Evolutionary conservation across 2,888 invertebrate genomes (phyloP), one percentile per base, ranked within the genome.

Genomic region (Isoperla grammatica): DNA sequence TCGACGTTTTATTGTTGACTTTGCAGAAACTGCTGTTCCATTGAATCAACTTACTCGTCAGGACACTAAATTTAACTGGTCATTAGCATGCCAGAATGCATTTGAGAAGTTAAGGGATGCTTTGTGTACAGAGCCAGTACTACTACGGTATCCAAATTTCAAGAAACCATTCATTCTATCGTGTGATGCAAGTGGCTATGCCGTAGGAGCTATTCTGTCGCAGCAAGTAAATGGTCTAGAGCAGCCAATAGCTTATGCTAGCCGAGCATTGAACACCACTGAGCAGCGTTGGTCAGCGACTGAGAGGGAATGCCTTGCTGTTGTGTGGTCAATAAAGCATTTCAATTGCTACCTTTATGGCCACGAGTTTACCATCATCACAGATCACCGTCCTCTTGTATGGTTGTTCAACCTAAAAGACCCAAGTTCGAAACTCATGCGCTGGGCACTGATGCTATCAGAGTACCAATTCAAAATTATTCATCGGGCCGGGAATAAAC

Each of bases 351-450:
- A n/a, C 15, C 9, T 46, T 11, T 19, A 46, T 3, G 19, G 22
- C 2, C 2, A 13, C 2, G 46, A 46, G 22, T 46, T 46, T 5
- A 46, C 12, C 2, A 3, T 46, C 12, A 12, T 12, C 9, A 46
- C 61, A 1, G 67, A 67, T 48, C 66, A 67, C 46, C 20, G 43
- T 8, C 53, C 61, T 0, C 29, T 66, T 0, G 35, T 35, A 8
- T 65, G 64, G 63, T 35, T 66, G 12, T 15, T 61, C 1, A 60
- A 37, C 8, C 11, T 62, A 12, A 60, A 61, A 37, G 63, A 65
- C 35, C 62, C 57, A 1, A 59, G 59, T 1, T 59, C 63, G 1
- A 37, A 63, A 2, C 37, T 66, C 3, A 54, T 53, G 2, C 35
- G 65, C 2, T 66, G 64, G 64, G 29, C 61, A 3, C 17, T 66